Percentiles rank a stretch among this genome's conserved stretches.
These are phyloP conservation scores for Steatocranus sp. DNA, from an alignment of 2,797 vertebrate genomes.

Conservation along the genomic window DNA sequence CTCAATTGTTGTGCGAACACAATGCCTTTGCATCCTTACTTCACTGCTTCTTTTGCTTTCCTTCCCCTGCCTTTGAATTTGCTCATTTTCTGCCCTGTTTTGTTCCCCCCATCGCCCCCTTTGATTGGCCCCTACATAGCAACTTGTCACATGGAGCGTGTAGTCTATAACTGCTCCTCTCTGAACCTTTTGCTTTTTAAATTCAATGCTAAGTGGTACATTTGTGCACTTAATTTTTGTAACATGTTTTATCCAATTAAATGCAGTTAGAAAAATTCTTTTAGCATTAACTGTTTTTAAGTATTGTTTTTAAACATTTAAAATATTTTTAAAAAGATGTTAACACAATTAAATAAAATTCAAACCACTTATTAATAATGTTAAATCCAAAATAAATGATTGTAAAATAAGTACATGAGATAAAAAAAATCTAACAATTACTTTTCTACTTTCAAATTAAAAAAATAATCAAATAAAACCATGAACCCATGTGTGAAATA, in stretches of 20 bases:
- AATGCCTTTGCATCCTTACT: slow-evolving; percentile 76
- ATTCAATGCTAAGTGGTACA: not conserved
- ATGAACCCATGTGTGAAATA: not conserved
- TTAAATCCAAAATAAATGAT: not conserved
- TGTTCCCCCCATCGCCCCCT: slow-evolving; percentile 47
- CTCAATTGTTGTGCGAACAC: slow-evolving; percentile 61
- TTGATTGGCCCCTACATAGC: slow-evolving; percentile 59
- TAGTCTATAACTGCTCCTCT: slow-evolving; percentile 26
- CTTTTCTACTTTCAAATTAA: not conserved
- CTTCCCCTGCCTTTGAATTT: slow-evolving; percentile 79
- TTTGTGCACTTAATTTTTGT: not conserved
- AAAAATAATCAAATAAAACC: not conserved
- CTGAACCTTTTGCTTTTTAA: not conserved
- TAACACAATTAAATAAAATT: rapidly evolving
- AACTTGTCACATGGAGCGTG: slow-evolving; percentile 58
- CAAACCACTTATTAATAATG: not conserved
- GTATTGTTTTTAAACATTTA: not conserved
- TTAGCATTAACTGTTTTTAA: not conserved
- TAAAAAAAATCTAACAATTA: not conserved
- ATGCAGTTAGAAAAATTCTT: not conserved
- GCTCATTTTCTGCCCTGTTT: slow-evolving; percentile 77
- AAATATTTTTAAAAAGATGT: rapidly evolving
- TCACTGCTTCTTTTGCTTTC: slow-evolving; percentile 74
- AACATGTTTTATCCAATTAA: not conserved
- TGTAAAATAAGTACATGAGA: not conserved